Evolutionary conservation across 2,113 vertebrate genomes (phyloP), one percentile per base, ranked within the genome.

Genomic region (Sorex araneus): DNA sequence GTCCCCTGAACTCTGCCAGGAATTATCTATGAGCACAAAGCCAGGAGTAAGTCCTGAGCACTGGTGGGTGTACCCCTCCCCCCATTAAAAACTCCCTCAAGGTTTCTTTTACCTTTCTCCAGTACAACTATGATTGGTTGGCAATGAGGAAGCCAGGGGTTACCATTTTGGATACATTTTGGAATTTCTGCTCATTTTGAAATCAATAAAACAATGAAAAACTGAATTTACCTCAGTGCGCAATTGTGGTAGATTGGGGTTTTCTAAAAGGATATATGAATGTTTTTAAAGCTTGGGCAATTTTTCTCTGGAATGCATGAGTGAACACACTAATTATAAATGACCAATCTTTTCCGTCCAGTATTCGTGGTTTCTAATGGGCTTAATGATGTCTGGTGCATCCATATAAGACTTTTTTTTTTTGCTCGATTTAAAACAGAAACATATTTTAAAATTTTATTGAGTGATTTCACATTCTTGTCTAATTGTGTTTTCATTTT

Each of bases 401-500:
- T 32, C 36, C 30, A 43, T 32, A 84, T 80, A 50, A 92, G 63
- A 81, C 6, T 84, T 69, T 32, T 76, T 43, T 84, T 40, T 76
- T 43, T 84, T 75, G 27, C 76, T 84, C 25, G 30, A 69, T 93
- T 95, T 93, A 87, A 86, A 93, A 90, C 54, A 94, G 73, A 95
- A 90, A 73, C 36, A 57, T 76, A 80, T 63, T 84, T 73, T 25
- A 43, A 71, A 86, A 70, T 75, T 94, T 80, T 79, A 94, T 84
- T 87, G 75, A 81, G 77, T 88, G 28, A 93, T 90, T 93, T 94
- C 75, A 92, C 34, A 94, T 92, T 90, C 64, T 93, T 85, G 45
- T 87, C 50, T 91, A 75, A 91, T 92, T 87, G 73, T 94, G 78
- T 87, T 94, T 94, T 92, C 64, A 75, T 90, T 84, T 76, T 21